These are phyloP conservation scores for Girardia tigrina DNA, from an alignment of 2,888 invertebrate species.

Conservation along the genomic window DNA sequence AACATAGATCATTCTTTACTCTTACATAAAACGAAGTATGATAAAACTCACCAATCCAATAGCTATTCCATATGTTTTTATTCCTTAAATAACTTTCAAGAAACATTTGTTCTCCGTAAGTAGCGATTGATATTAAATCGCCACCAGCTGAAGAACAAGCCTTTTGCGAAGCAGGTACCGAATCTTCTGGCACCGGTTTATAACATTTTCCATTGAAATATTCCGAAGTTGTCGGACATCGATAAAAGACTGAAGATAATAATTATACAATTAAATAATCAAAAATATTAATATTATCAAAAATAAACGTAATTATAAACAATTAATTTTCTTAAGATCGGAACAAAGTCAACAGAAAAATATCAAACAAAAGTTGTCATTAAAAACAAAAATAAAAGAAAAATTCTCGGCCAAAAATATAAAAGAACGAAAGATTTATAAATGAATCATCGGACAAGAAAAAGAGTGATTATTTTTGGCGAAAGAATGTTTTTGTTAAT, in stretches of 20 bases:
- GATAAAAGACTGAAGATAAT: slow-evolving; percentile 27
- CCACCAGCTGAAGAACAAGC: slow-evolving; percentile 4
- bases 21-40: too few species aligned
- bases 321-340: too few species aligned
- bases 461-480: too few species aligned
- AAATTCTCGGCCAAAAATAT: background rate
- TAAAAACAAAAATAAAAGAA: background rate
- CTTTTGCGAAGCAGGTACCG: background rate
- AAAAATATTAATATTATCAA: too few species aligned
- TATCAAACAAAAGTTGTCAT: too few species aligned
- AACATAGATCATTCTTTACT: too few species aligned
- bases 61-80: background rate
- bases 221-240: slow-evolving; percentile 21
- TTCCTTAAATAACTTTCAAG: background rate
- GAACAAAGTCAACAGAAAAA: background rate
- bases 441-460: background rate
- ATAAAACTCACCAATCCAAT: slow-evolving; percentile 26
- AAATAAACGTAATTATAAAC: too few species aligned
- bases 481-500: too few species aligned
- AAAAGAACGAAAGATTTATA: background rate
- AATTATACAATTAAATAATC: background rate
- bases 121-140: slow-evolving; percentile 17
- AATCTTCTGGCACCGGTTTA: background rate
- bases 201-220: slow-evolving; percentile 33
- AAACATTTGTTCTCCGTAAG: slow-evolving; percentile 20